Evolutionary conservation across 92 coral and sea anemone species (phyloP).

Genomic region (Pocillopora meandrina): DNA sequence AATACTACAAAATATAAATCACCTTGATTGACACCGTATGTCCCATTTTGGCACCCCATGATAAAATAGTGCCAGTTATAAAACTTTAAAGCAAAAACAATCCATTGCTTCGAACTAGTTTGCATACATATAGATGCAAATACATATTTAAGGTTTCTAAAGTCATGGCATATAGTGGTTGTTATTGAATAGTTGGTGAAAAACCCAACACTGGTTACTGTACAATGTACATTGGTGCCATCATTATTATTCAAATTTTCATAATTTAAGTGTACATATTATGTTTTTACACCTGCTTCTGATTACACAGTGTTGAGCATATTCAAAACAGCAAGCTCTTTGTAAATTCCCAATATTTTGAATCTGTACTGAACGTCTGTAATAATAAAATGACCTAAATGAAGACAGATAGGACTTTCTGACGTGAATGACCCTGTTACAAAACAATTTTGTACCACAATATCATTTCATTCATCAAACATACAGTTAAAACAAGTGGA

Average conservation of each 20-base stretch:
- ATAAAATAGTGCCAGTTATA: slow-evolving; percentile 15
- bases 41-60: slow-evolving; percentile 49
- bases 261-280: slow-evolving; percentile 22
- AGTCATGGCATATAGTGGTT: neutral
- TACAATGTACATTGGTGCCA: neutral
- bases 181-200: slow-evolving; percentile 25
- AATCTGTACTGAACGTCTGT: neutral
- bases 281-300: slow-evolving; percentile 21
- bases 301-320: slow-evolving; percentile 16
- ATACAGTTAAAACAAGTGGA: slow-evolving; percentile 6
- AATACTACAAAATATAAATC: slow-evolving; percentile 10
- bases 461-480: neutral
- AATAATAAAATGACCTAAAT: slow-evolving; percentile 13
- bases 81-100: neutral
- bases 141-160: neutral
- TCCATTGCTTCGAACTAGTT: too few species aligned
- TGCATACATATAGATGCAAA: slow-evolving; percentile 4
- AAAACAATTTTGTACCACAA: neutral
- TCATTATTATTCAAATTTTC: slow-evolving; percentile 42
- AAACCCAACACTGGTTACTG: slow-evolving; percentile 20
- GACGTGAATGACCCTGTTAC: neutral
- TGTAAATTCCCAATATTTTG: slow-evolving; percentile 19
- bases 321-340: slow-evolving; percentile 25
- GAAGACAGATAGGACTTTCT: neutral
- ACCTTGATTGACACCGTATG: slow-evolving; percentile 40